Base-by-base conservation (phyloP, 2,888 invertebrate species). In the Nebria salina region DNA sequence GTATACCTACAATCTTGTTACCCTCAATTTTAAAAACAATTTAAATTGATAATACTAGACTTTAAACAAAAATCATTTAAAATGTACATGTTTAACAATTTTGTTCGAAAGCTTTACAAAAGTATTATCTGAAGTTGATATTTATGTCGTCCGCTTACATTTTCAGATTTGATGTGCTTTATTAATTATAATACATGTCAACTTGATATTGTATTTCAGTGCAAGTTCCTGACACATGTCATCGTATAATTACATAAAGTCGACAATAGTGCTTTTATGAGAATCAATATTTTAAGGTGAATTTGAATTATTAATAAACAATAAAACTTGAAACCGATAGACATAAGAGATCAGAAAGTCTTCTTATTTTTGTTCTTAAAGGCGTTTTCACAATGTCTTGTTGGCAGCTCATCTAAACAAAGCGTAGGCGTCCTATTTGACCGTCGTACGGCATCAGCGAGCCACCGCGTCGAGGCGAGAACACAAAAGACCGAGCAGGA, bases 401-500 rank as follows among this genome's bases (percentile, higher is more conserved):
- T 70, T 20, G 70, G 26, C 70, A 26, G 11, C 25, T 26, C 20
- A 70, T 70, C 20, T 7, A 70, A 70, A 66, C 66, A 70, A 70
- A 70, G 70, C 20, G 25, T 70, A 34, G 70, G 70, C 34, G 26
- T 25, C 26, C 26, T 20, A 70, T 70, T 34, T 25, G 34, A 70
- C 15, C 70, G 70, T 70, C 25, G 70, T 70, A n/a, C 7, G 25
- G 66, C 54, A 70, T 70, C 25, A 26, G 70, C 26, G 70, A 13
- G 70, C 25, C 20, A 13, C 34, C 15, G 13, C 70, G 9, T n/a
- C n/a, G 25, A 43, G 43, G 43, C 43, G 43, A 43, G 43, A 43
- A 68, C 68, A 70, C 70, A 70, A 70, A 25, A 26, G 25, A 70
- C 25, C 70, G 34, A 54, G 54, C 70, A 25, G 54, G 70, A 70